A percentile compares a stretch with the other conserved stretches of the same genome.
Evolutionary conservation across 2,888 invertebrate species (phyloP).

Genomic region (Fragum whitleyi): DNA sequence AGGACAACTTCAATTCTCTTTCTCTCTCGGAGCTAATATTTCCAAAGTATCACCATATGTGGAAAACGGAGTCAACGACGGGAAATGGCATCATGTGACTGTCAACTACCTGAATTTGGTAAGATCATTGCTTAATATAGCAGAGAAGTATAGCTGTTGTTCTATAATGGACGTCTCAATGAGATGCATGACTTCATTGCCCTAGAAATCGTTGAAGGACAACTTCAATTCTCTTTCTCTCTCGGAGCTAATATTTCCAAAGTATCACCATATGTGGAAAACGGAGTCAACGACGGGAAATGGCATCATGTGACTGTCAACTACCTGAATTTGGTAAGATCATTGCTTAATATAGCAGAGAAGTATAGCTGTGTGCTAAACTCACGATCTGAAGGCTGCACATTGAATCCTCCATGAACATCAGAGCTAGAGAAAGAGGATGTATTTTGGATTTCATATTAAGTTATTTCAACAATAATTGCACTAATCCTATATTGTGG

Average conservation of each 20-base stretch:
- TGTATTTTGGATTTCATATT: too few relatives aligned
- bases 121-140: constrained; percentile 52
- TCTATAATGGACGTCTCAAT: constrained; percentile 98
- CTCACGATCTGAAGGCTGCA: too few relatives aligned
- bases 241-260: constrained; percentile 90
- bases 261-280: constrained; percentile 87
- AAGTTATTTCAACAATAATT: too few relatives aligned
- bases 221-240: constrained; percentile 94
- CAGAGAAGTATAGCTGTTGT: too few relatives aligned
- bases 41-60: constrained; percentile 87
- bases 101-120: constrained; percentile 94
- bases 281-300: constrained; percentile 93
- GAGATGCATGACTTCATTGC: constrained; percentile 97
- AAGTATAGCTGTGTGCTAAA: constrained; percentile 53
- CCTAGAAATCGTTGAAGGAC: constrained; percentile 91
- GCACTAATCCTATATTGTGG: too few relatives aligned
- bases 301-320: constrained; percentile 95
- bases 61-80: constrained; percentile 92
- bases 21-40: constrained; percentile 92
- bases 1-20: constrained; percentile 92
- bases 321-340: constrained; percentile 92
- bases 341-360: not conserved
- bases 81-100: constrained; percentile 95
- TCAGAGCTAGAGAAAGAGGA: too few relatives aligned
- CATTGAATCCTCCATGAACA: too few relatives aligned